A percentile compares a stretch with the other conserved stretches of the same genome.
Evolutionary conservation across 2,888 invertebrate species (phyloP).

Genomic region (Dryobotodes eremita): DNA sequence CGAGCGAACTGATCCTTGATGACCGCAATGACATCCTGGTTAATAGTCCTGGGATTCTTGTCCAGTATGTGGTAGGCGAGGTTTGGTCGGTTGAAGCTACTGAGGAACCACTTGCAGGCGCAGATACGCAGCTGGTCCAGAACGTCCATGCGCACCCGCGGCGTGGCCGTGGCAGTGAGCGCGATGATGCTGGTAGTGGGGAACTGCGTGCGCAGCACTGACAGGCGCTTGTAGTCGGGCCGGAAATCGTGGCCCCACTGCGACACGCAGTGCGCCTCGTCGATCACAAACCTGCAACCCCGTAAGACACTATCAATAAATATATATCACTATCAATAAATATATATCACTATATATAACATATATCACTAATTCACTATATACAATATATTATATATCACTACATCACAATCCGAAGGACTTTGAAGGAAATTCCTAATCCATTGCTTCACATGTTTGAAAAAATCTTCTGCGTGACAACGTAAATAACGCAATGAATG

Average conservation of each 20-base stretch:
- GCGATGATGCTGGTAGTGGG: conserved; percentile 93
- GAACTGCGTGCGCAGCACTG: conserved; percentile 92
- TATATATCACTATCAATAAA: no score
- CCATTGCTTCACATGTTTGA: no score
- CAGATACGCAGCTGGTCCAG: conserved; percentile 94
- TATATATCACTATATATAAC: no score
- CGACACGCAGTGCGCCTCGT: conserved; percentile 99
- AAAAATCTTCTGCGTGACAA: no score
- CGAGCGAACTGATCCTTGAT: conserved; percentile 93
- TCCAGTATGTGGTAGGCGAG: conserved; percentile 95
- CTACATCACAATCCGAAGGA: no score
- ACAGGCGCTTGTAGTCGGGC: conserved; percentile 96
- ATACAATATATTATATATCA: no score
- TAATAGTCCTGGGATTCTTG: conserved; percentile 94
- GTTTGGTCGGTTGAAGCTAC: conserved; percentile 98
- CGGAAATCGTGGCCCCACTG: conserved; percentile 99
- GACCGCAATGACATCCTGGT: conserved; percentile 94
- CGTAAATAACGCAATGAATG: no score
- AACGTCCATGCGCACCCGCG: conserved; percentile 97
- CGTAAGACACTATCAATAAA: no score
- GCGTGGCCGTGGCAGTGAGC: conserved; percentile 99
- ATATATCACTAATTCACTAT: no score
- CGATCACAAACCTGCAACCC: conserved; percentile 95
- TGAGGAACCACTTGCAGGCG: conserved; percentile 92
- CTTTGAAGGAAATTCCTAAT: no score